These are phyloP conservation scores for Scophthalmus maximus DNA, from an alignment of 2,113 vertebrate species.

Conservation along the genomic window DNA sequence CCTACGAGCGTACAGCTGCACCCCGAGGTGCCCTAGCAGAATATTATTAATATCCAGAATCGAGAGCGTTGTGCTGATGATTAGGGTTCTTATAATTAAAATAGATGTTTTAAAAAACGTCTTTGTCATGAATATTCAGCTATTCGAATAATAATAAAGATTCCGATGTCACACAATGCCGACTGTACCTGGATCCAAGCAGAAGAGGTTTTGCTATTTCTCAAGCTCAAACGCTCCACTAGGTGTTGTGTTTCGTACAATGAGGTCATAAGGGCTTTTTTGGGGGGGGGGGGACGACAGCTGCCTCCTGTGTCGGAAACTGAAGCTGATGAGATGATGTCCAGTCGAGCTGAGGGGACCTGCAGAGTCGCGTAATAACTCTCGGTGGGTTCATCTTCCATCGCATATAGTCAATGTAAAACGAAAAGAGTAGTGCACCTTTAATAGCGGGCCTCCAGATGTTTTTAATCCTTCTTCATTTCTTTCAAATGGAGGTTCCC, in stretches of 20 bases:
- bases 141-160: too few relatives aligned
- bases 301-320: neutral
- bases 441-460: neutral
- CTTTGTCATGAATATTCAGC: neutral
- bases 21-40: neutral
- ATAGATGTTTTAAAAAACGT: neutral
- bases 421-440: neutral
- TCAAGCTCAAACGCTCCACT: too few relatives aligned
- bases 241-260: too few relatives aligned
- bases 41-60: neutral
- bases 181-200: neutral
- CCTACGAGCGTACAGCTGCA: constrained; percentile 1
- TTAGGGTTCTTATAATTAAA: neutral
- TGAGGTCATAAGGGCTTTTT: neutral
- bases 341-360: neutral
- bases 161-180: neutral
- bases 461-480: neutral
- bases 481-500: neutral
- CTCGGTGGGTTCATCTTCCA: too few relatives aligned
- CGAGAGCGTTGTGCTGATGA: neutral
- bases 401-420: neutral
- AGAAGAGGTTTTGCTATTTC: too few relatives aligned
- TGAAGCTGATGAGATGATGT: neutral
- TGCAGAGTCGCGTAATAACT: neutral
- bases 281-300: too few relatives aligned